Conservation (phyloP, 2,113 vertebrate genomes). For the Malurus cyaneus region DNA sequence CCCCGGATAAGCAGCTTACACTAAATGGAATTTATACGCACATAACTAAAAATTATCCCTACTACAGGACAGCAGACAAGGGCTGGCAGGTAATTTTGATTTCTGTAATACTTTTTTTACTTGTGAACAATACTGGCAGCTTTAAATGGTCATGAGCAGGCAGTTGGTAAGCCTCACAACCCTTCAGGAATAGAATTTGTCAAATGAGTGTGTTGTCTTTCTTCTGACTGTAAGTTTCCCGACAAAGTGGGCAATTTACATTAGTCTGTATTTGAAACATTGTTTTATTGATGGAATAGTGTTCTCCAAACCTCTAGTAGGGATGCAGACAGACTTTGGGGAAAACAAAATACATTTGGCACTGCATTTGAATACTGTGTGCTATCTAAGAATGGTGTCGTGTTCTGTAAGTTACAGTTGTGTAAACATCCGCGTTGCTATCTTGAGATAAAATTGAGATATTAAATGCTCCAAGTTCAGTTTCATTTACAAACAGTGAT, state of each 20-base stretch:
- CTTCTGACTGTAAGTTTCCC: background rate
- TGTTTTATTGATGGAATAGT: background rate
- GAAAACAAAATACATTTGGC: background rate
- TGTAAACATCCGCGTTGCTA: background rate
- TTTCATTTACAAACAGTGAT: background rate
- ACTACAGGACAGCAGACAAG: conserved; percentile 97
- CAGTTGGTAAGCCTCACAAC: background rate
- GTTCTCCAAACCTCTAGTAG: background rate
- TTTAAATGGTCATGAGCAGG: background rate
- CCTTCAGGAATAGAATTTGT: background rate
- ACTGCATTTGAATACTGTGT: background rate
- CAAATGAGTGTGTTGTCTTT: background rate
- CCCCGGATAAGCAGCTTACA: conserved; percentile 93
- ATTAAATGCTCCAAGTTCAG: background rate
- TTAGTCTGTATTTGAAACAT: background rate
- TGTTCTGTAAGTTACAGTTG: background rate
- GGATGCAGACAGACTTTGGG: background rate
- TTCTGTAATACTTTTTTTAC: background rate
- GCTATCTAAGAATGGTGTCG: background rate
- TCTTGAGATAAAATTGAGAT: background rate
- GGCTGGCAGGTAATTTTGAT: conserved; percentile 90
- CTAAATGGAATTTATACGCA: conserved; percentile 96
- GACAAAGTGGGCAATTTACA: background rate
- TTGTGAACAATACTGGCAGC: background rate
- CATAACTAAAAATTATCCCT: conserved; percentile 96